phyloP scores from a whole-genome alignment of 2,888 invertebrate genomes.

The Cistogaster globosa region DNA sequence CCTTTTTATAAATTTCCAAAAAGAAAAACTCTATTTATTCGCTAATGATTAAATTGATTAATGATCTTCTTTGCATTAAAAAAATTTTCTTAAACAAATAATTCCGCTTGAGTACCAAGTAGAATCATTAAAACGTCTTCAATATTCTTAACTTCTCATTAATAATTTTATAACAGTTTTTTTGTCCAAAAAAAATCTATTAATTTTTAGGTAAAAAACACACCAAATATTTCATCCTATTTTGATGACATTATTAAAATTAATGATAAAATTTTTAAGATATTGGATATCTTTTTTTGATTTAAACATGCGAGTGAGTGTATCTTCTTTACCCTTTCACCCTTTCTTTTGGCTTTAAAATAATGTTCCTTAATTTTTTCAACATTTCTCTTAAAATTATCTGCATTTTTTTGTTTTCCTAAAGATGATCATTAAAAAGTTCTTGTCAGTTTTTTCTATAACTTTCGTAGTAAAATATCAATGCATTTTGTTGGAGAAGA shows the following conservation, averaged over 20 bases:
- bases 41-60: slow-evolving; percentile 60
- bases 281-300: slow-evolving; percentile 68
- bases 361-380: slow-evolving; percentile 34
- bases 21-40: neutral
- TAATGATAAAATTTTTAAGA: slow-evolving; percentile 76
- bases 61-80: slow-evolving; percentile 48
- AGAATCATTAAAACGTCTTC: slow-evolving; percentile 6
- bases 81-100: slow-evolving; percentile 13
- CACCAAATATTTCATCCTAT: neutral
- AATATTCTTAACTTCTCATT: slow-evolving; percentile 28
- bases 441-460: slow-evolving; percentile 16
- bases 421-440: slow-evolving; percentile 32
- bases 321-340: slow-evolving; percentile 20
- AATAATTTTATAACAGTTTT: slow-evolving; percentile 32
- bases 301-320: neutral
- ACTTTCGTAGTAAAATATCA: slow-evolving; percentile 2
- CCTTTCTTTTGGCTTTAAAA: slow-evolving; percentile 5
- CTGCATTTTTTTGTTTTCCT: slow-evolving; percentile 1
- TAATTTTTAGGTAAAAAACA: slow-evolving; percentile 40
- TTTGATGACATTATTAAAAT: slow-evolving; percentile 81
- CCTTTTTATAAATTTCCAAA: no score
- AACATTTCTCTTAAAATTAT: slow-evolving; percentile 37
- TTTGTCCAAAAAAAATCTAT: neutral
- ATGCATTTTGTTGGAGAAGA: slow-evolving; percentile 1
- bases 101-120: neutral